Evolutionary conservation across 1,140 invertebrate species (phyloP), one percentile per base, ranked within the genome.

Genomic region (Drosophila insularis): DNA sequence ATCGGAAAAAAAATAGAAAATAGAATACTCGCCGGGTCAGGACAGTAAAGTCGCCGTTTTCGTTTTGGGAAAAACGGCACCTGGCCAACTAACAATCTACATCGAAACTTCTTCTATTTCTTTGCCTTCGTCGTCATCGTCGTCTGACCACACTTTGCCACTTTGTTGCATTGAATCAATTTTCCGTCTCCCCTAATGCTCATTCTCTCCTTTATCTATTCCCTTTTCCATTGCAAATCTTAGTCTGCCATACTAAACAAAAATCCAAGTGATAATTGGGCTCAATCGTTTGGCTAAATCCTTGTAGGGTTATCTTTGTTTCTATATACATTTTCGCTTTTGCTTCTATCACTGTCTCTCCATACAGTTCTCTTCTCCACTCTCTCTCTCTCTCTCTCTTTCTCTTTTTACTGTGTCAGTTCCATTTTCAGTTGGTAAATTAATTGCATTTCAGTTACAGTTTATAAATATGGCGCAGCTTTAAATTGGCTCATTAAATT

Each of bases 401-500:
- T 21, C 19, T 53, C 19, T 21, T 23, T 55, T 27, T 31, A n/a
- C 21, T 23, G 2, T 14, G 27, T 11, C 56, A 60, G 19, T 43
- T n/a, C 31, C 14, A 35, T 23, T 40, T n/a, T 7, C 23, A 81
- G 65, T 68, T 65, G 59, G 72, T 81, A 85, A 55, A 86, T 86
- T 85, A 85, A 85, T 86, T 86, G 81, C 74, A 68, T 69, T 85
- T 78, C 81, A 81, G 71, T 86, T 86, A 81, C 71, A 75, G 81
- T 86, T 81, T 86, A 87, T 87, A 86, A 86, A 86, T 87, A 81
- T 87, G 79, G 68, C 56, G 64, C 71, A 87, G 80, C 81, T 87
- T 86, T 87, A 87, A 87, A 86, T 79, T 86, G 81, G 82, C 81
- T 82, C 81, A 86, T 86, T 87, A 79, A 86, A 86, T 87, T 86